These are phyloP conservation scores for Ceratosolen solmsi DNA, from an alignment of 1,140 invertebrate species.

Conservation along the genomic window DNA sequence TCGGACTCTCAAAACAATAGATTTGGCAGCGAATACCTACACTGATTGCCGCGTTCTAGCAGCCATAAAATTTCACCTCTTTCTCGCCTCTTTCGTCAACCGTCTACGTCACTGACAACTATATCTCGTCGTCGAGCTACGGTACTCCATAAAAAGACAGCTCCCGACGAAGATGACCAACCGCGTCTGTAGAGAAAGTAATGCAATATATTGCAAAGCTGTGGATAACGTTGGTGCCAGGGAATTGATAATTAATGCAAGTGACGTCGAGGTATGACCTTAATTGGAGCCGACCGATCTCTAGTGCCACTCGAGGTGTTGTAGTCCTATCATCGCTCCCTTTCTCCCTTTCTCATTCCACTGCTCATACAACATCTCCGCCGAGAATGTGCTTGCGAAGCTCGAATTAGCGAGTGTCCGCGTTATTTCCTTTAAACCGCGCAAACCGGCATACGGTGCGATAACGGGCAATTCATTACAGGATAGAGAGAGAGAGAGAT, in stretches of 20 bases:
- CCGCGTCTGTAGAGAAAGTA: not conserved
- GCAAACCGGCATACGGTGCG: not conserved
- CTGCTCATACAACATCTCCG: not conserved
- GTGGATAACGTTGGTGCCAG: not conserved
- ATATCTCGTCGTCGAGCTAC: not conserved
- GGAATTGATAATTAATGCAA: slow-evolving; percentile 57
- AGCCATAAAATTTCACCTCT: not conserved
- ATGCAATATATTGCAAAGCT: not conserved
- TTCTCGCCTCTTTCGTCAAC: not conserved
- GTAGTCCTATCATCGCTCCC: not conserved
- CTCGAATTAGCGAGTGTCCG: not conserved
- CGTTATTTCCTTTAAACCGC: not conserved
- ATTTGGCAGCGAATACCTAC: not conserved
- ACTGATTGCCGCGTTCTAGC: slow-evolving; percentile 2
- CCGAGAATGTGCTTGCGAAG: not conserved
- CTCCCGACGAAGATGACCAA: not conserved
- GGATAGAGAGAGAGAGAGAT: no score
- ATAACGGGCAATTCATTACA: not conserved
- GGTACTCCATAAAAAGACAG: not conserved
- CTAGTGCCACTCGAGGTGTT: slow-evolving; percentile 24
- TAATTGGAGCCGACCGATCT: slow-evolving; percentile 49
- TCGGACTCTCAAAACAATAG: not conserved
- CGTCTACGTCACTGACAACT: no score
- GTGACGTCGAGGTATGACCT: slow-evolving; percentile 42
- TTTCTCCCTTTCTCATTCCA: not conserved